Conservation (phyloP, 2,888 invertebrate species). For the Ochropacha duplaris region DNA sequence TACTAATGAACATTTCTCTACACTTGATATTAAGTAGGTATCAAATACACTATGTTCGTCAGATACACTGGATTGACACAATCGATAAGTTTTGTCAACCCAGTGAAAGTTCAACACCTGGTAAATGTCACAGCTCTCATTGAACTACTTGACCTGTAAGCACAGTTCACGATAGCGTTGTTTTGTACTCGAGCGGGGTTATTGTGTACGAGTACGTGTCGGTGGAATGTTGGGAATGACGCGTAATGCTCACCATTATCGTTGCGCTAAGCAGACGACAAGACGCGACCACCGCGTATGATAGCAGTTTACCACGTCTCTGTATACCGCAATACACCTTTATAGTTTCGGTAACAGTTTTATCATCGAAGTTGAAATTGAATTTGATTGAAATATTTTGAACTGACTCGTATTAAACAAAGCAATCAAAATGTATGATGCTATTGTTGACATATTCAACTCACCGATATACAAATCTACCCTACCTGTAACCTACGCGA, state of each 20-base stretch:
- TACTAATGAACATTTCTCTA: no score
- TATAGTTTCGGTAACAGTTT: neutral
- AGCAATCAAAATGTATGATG: neutral
- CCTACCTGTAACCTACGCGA: conserved; percentile 17
- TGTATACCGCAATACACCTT: neutral
- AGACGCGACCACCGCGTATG: conserved; percentile 43
- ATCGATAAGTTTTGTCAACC: conserved; percentile 12
- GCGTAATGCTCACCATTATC: conserved; percentile 52
- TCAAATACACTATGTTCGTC: no score
- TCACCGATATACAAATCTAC: no score
- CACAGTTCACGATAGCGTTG: conserved; percentile 20
- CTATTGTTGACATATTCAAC: neutral
- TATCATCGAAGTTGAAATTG: neutral
- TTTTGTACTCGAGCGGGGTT: conserved; percentile 27
- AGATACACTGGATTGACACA: no score
- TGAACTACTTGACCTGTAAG: conserved; percentile 23
- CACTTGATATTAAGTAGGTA: no score
- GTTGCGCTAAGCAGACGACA: conserved; percentile 46
- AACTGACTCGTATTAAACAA: no score
- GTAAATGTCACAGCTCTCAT: conserved; percentile 25
- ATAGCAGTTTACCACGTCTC: conserved; percentile 21
- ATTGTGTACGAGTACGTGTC: conserved; percentile 36
- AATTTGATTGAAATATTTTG: neutral
- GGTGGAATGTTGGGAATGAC: conserved; percentile 47
- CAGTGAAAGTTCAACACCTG: conserved; percentile 24